phyloP scores from a whole-genome alignment of 23 tunicate species.

The Phallusia fumigata region DNA sequence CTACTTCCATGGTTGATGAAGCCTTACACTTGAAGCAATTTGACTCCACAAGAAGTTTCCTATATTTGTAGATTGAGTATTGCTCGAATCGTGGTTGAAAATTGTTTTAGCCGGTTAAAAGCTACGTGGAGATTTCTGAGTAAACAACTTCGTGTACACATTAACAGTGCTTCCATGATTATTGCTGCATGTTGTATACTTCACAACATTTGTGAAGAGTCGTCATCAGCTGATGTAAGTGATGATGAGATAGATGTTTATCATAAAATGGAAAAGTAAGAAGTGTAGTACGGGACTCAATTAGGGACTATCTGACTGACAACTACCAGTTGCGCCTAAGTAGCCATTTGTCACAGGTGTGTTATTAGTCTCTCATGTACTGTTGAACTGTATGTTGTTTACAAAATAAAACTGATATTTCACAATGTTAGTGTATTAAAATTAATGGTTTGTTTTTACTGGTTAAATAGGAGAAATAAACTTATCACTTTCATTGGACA shows the following conservation, averaged over 20 bases:
- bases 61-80: slow-evolving; percentile 10
- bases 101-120: neutral
- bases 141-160: neutral
- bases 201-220: slow-evolving; percentile 37
- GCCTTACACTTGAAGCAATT: neutral
- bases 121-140: neutral
- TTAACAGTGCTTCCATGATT: slow-evolving; percentile 11
- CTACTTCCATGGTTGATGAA: neutral
- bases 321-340: neutral
- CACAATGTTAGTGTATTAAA: too few species aligned
- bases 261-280: neutral
- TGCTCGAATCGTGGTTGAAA: slow-evolving; percentile 21
- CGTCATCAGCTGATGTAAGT: neutral
- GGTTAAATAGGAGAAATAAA: too few species aligned
- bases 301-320: neutral
- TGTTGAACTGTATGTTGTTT: too few species aligned
- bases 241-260: too few species aligned
- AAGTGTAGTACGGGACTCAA: neutral
- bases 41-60: slow-evolving; percentile 15
- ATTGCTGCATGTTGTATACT: too few species aligned
- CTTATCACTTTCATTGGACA: too few species aligned
- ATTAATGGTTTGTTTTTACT: too few species aligned
- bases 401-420: too few species aligned
- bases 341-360: neutral
- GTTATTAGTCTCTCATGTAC: too few species aligned